Evolutionary conservation across 2,113 vertebrate species (phyloP), one percentile per base, ranked within the genome.

Genomic region (Edolisoma coerulescens): DNA sequence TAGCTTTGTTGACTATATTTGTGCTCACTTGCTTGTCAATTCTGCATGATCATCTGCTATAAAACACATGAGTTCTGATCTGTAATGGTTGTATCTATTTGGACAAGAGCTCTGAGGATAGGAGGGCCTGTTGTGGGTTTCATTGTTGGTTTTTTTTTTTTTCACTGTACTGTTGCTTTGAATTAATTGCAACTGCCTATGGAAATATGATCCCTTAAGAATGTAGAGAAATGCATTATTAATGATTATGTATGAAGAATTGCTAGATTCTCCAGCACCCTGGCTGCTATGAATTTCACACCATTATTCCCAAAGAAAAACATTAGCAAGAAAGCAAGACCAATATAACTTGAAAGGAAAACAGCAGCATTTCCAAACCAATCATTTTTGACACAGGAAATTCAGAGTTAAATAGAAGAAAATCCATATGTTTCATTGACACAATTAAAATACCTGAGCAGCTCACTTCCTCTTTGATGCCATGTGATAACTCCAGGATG

Each of bases 181-280:
- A 92, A 90, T 88, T 88, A 90, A 68, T 68, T 88, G 54, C 28
- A 75, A 53, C 33, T 74, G 50, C 44, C 59, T 80, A 60, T 81
- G 92, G 92, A 94, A 92, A 94, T 60, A 59, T 2, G 30, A 85
- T 74, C 75, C 64, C 71, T 47, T 81, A 61, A 93, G 85, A 75
- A 93, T 16, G 39, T 4, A 81, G 47, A 68, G 27, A 78, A 90
- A 94, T 93, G 77, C 39, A 90, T 94, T 94, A 88, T 67, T 95
- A 56, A 89, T 92, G 84, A 78, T 24, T 59, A 79, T 23, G 23
- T 57, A 76, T 49, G 67, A 85, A 52, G 20, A 50, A 78, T 16
- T 77, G 54, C 41, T 71, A 70, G 71, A 68, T 88, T 81, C 35
- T 41, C 57, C 22, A 68, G 24, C 39, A n/a, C 7, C 79, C 35